Evolutionary conservation across 2,888 invertebrate genomes (phyloP).

Genomic region (Dryococelus australis): DNA sequence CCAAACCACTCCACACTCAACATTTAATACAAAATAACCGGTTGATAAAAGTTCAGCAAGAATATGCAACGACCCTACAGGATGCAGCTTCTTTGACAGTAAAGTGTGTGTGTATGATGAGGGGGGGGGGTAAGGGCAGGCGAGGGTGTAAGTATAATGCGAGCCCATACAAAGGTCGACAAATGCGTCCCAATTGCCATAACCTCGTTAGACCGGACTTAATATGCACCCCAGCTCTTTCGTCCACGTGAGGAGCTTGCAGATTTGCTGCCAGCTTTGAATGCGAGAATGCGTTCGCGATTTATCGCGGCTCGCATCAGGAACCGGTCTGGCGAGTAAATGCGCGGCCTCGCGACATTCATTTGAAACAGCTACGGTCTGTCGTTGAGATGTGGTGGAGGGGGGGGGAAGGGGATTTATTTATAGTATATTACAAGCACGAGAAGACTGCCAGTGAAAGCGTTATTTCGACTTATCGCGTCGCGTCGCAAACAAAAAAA

Average conservation of each 20-base stretch:
- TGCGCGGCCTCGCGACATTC: background rate
- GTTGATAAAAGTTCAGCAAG: too few species aligned
- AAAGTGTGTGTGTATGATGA: background rate
- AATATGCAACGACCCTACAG: too few species aligned
- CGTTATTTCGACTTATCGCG: background rate
- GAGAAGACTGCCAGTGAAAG: background rate
- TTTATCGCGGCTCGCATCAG: constrained; percentile 1
- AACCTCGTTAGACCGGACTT: background rate
- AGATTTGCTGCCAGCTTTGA: background rate
- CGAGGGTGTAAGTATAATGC: background rate
- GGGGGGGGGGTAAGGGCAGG: background rate
- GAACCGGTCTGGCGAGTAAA: background rate
- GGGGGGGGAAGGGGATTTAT: background rate
- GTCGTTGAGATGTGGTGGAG: background rate
- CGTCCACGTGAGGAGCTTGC: background rate
- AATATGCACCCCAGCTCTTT: background rate
- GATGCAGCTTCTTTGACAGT: too few species aligned
- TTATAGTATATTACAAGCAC: background rate
- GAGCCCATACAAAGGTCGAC: background rate
- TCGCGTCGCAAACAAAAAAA: background rate
- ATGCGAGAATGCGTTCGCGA: background rate
- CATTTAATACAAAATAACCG: too few species aligned
- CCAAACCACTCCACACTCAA: too few species aligned
- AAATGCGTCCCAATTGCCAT: background rate
- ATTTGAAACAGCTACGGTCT: background rate